Base-by-base conservation (phyloP, 2,888 invertebrate species). In the Oligia latruncula region DNA sequence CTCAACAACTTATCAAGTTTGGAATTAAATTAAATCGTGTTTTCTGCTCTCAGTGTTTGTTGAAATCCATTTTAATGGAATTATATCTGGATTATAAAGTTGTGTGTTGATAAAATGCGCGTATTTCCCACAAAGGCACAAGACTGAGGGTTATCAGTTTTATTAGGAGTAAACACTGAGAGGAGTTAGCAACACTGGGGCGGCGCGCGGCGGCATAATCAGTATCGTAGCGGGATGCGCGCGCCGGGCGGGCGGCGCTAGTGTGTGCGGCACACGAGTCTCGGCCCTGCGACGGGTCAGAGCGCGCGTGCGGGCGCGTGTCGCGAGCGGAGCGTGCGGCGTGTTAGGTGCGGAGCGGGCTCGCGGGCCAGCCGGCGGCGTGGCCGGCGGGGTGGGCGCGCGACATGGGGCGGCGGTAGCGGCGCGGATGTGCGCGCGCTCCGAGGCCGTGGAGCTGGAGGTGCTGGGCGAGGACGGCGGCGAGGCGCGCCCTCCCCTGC, bases 361-460 rank as follows among this genome's bases (percentile, higher is more conserved):
- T 89, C 90, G 91, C 90, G 92, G 92, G 91, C 91, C 89, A 90
- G 91, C 90, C 91, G 89, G 91, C 90, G 92, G 92, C 85, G 93
- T 92, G 93, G 93, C 91, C 92, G 92, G 87, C 94, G 95, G 88
- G 92, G 93, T 88, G 97, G 85, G 85, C 97, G 97, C 90, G 97
- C 97, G 89, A 97, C 97, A 94, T 98, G 98, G 95, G 97, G 98
- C 98, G 98, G 97, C 92, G 97, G 97, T 92, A 97, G 97, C 92
- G 98, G 98, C 96, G 97, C 97, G 92, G 97, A 98, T 98, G 98
- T 98, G 98, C 98, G 97, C 98, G 92, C 98, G 98, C 91, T 98
- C 98, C 52, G 98, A 98, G 93, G 98, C 98, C 97, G 96, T 98
- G 97, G 97, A 98, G 98, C 97, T 98, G 98, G 97, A 98, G 98